These are phyloP conservation scores for Perdita meconis DNA, from an alignment of 2,888 invertebrate genomes.

Conservation along the genomic window DNA sequence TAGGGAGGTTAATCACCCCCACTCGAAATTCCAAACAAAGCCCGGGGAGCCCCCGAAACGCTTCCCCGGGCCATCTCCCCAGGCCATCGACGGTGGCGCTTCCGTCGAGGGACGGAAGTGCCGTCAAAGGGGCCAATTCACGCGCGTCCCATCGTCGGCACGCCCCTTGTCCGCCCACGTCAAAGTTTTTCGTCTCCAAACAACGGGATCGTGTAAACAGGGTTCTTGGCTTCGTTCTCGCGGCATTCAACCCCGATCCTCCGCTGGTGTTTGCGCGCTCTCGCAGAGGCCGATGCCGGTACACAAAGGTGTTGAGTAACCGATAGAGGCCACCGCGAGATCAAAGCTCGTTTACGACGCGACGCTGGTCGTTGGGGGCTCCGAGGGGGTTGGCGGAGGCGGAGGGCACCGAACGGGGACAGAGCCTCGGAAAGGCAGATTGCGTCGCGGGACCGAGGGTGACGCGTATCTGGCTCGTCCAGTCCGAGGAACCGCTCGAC, in stretches of 20 bases:
- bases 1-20: too few species aligned
- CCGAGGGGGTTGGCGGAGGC: slow-evolving; percentile 44
- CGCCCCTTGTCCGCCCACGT: slow-evolving; percentile 24
- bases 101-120: neutral
- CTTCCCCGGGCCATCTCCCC: neutral
- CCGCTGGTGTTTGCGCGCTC: slow-evolving; percentile 70
- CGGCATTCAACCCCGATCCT: slow-evolving; percentile 52
- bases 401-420: too few species aligned
- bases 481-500: slow-evolving; percentile 37
- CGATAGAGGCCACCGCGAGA: slow-evolving; percentile 73
- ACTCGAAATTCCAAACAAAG: too few species aligned
- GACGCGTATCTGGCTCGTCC: slow-evolving; percentile 60
- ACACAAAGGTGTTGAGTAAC: slow-evolving; percentile 76
- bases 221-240: slow-evolving; percentile 57
- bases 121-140: slow-evolving; percentile 1
- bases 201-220: slow-evolving; percentile 53
- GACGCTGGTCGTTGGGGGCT: slow-evolving; percentile 26
- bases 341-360: slow-evolving; percentile 76
- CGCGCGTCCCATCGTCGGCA: neutral
- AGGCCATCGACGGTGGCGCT: neutral
- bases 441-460: slow-evolving; percentile 44
- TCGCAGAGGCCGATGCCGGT: slow-evolving; percentile 57
- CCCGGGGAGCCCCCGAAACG: too few species aligned
- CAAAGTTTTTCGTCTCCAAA: slow-evolving; percentile 55
- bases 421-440: slow-evolving; percentile 58